Percentiles rank a stretch among this genome's conserved stretches.
phyloP scores from a whole-genome alignment of 1,140 invertebrate species.

The Lordiphosa collinella region DNA sequence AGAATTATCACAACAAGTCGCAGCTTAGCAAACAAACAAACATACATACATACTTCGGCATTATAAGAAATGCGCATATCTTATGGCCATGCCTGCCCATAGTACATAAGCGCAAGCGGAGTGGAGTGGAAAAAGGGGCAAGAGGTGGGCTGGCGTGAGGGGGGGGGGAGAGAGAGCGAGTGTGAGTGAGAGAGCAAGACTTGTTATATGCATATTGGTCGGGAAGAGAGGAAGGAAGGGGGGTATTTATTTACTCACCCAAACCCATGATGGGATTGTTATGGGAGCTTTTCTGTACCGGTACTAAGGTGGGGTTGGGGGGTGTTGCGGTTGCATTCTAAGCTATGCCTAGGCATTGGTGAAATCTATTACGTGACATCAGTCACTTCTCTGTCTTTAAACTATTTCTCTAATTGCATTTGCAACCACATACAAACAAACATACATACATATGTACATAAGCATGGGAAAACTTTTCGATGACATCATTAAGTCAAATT shows the following conservation, averaged over 20 bases:
- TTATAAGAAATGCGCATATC: slow-evolving; percentile 76
- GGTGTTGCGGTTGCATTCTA: slow-evolving; percentile 32
- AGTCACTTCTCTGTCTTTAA: too few relatives aligned
- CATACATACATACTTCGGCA: slow-evolving; percentile 48
- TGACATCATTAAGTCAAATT: neutral
- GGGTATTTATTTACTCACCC: slow-evolving; percentile 59
- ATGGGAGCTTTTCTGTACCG: neutral
- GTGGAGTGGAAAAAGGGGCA: slow-evolving; percentile 23
- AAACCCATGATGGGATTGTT: slow-evolving; percentile 32
- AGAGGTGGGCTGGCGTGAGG: slow-evolving; percentile 12
- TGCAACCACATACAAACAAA: neutral
- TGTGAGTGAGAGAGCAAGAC: slow-evolving; percentile 53
- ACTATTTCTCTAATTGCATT: too few relatives aligned
- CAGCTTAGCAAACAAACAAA: slow-evolving; percentile 64
- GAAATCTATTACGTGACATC: too few relatives aligned
- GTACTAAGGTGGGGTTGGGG: neutral
- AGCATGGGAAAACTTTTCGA: neutral
- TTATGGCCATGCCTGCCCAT: slow-evolving; percentile 64
- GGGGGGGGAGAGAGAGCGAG: slow-evolving; percentile 3
- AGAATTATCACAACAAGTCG: slow-evolving; percentile 66
- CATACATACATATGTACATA: slow-evolving; percentile 24
- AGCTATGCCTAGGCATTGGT: slow-evolving; percentile 22
- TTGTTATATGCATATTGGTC: slow-evolving; percentile 51
- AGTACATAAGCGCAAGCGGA: slow-evolving; percentile 59
- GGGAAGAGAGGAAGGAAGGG: slow-evolving; percentile 1